Percentiles rank a stretch among this genome's conserved stretches.
Conservation (phyloP, 2,797 vertebrate species). For the Lycodopsis pacificus region DNA sequence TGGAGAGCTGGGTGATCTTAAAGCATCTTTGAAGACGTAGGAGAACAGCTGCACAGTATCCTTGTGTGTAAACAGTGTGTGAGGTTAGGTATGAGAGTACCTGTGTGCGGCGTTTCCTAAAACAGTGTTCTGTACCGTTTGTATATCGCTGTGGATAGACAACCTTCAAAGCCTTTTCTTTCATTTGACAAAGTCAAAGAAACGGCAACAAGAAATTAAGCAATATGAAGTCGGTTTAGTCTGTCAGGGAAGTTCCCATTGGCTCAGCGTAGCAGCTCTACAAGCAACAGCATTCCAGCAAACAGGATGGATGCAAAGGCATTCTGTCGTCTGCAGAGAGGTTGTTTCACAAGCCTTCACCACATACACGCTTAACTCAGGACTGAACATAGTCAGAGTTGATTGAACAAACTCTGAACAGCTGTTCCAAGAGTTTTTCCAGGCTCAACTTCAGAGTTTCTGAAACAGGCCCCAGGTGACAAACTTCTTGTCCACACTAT, state of each 20-base stretch:
- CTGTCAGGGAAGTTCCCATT: conserved; percentile 33
- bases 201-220: conserved; percentile 51
- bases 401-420: not conserved
- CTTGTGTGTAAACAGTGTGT: not conserved
- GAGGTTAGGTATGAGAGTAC: not conserved
- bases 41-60: conserved; percentile 24
- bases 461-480: conserved; percentile 35
- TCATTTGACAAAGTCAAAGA: conserved; percentile 34
- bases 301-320: conserved; percentile 22
- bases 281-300: conserved; percentile 21
- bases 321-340: conserved; percentile 3
- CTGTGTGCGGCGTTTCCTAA: conserved; percentile 5
- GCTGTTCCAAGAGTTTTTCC: not conserved
- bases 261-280: conserved; percentile 19
- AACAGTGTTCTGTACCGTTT: not conserved
- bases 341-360: conserved; percentile 28
- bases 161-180: conserved; percentile 29
- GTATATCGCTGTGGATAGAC: conserved; percentile 6
- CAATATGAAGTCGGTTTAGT: conserved; percentile 37
- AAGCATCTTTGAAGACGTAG: conserved; percentile 35
- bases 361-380: not conserved
- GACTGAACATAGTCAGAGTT: not conserved
- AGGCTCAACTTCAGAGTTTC: not conserved
- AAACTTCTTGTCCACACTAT: conserved; percentile 27
- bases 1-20: conserved; percentile 29